phyloP scores from a whole-genome alignment of 2,797 vertebrate genomes.

The Centropyge bicolor region DNA sequence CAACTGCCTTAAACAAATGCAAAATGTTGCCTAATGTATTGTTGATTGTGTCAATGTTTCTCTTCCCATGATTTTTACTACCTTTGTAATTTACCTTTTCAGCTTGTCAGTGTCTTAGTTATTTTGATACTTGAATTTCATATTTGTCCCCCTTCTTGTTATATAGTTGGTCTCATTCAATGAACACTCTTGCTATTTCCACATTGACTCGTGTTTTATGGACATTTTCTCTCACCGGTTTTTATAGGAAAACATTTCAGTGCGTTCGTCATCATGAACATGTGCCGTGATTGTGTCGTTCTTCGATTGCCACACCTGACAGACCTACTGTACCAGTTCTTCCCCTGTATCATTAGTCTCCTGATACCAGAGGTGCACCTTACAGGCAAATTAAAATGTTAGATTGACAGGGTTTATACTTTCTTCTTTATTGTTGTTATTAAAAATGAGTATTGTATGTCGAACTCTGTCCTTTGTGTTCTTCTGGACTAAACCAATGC shows the following conservation, averaged over 20 bases:
- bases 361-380: slow-evolving; percentile 79
- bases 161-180: slow-evolving; percentile 63
- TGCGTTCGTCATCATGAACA: slow-evolving; percentile 58
- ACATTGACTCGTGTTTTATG: slow-evolving; percentile 56
- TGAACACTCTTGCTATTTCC: slow-evolving; percentile 69
- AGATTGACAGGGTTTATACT: slow-evolving; percentile 83
- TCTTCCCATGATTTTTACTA: slow-evolving; percentile 81
- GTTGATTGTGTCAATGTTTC: slow-evolving; percentile 78
- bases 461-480: slow-evolving; percentile 72
- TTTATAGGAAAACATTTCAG: slow-evolving; percentile 81
- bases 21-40: slow-evolving; percentile 85
- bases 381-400: slow-evolving; percentile 79
- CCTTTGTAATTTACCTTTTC: slow-evolving; percentile 80
- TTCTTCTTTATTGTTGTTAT: slow-evolving; percentile 78
- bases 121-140: slow-evolving; percentile 87
- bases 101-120: slow-evolving; percentile 80
- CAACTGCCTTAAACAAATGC: slow-evolving; percentile 84
- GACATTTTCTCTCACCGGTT: slow-evolving; percentile 60
- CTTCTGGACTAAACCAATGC: slow-evolving; percentile 68
- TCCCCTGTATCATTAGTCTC: slow-evolving; percentile 72
- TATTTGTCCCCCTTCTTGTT: slow-evolving; percentile 63
- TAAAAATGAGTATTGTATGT: slow-evolving; percentile 78
- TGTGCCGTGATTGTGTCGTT: slow-evolving; percentile 57
- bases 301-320: slow-evolving; percentile 46
- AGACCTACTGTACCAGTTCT: slow-evolving; percentile 75